Conservation (phyloP, 2,888 invertebrate genomes). For the Morpho achilles region DNA sequence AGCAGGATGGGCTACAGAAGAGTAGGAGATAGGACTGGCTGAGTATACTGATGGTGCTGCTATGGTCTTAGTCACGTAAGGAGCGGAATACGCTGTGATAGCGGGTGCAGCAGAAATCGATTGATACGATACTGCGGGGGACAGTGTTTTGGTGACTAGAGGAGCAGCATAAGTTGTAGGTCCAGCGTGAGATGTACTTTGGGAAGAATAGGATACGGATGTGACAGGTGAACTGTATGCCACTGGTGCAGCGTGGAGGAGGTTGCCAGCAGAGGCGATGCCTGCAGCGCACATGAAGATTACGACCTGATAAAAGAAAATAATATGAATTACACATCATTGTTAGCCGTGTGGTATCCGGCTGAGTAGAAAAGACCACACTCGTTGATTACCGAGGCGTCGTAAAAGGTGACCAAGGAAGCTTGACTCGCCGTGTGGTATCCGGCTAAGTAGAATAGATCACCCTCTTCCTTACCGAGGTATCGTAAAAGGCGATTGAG, state of each 20-base stretch:
- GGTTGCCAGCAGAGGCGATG: conserved; percentile 79
- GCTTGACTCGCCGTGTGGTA: too few species aligned
- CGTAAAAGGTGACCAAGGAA: too few species aligned
- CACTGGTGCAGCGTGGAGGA: conserved; percentile 62
- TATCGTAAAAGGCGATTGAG: too few species aligned
- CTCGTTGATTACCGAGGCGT: too few species aligned
- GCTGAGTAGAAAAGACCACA: too few species aligned
- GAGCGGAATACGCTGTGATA: conserved; percentile 30
- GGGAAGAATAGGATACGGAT: conserved; percentile 45
- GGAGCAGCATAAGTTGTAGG: conserved; percentile 39
- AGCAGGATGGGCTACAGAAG: conserved; percentile 31
- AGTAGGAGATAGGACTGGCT: conserved; percentile 22
- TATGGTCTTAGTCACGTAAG: conserved; percentile 59
- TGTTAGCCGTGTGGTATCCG: not conserved
- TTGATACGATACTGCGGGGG: conserved; percentile 43
- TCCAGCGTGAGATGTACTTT: conserved; percentile 30
- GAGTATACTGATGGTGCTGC: conserved; percentile 64
- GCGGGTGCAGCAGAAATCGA: conserved; percentile 57
- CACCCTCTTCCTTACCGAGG: too few species aligned
- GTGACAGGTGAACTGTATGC: conserved; percentile 77
- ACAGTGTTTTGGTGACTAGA: conserved; percentile 40
- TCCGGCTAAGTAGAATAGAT: too few species aligned
- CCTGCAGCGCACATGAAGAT: conserved; percentile 79
- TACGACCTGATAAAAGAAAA: conserved; percentile 56
- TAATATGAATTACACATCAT: not conserved